Evolutionary conservation across 2,888 invertebrate species (phyloP).

Genomic region (Dynastes hyllus): DNA sequence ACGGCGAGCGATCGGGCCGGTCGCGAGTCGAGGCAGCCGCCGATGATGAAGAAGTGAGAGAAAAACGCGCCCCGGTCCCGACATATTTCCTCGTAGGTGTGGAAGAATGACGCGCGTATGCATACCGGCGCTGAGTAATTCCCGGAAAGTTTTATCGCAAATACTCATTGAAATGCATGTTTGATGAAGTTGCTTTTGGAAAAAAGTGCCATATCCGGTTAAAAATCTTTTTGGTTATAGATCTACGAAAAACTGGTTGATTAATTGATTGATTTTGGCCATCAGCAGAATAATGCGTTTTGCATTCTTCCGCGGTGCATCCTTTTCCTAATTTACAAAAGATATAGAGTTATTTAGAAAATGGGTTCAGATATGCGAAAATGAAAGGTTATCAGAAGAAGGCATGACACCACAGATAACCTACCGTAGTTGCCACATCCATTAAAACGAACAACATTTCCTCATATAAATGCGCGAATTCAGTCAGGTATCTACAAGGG

Average conservation of each 20-base stretch:
- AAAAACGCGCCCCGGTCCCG: conserved; percentile 24
- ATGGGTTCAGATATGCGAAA: not conserved
- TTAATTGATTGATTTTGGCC: no score
- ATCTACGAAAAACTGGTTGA: no score
- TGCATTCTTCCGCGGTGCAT: no score
- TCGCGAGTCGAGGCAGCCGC: not conserved
- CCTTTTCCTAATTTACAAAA: not conserved
- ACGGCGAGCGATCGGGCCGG: conserved; percentile 4
- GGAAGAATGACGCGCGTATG: conserved; percentile 26
- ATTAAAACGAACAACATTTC: no score
- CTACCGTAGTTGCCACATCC: not conserved
- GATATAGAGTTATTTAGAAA: not conserved
- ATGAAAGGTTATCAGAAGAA: conserved; percentile 4
- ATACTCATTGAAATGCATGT: not conserved
- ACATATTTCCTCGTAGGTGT: conserved; percentile 44
- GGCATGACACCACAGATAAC: not conserved
- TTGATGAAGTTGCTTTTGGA: no score
- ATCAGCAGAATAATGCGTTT: no score
- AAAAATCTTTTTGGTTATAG: no score
- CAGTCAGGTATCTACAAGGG: no score
- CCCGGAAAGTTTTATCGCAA: conserved; percentile 18
- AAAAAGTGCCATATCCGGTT: no score
- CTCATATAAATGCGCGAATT: no score
- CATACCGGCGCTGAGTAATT: conserved; percentile 18
- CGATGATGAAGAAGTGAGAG: conserved; percentile 26